These are phyloP conservation scores for Hippocampus comes DNA, from an alignment of 2,113 vertebrate genomes.

Conservation along the genomic window DNA sequence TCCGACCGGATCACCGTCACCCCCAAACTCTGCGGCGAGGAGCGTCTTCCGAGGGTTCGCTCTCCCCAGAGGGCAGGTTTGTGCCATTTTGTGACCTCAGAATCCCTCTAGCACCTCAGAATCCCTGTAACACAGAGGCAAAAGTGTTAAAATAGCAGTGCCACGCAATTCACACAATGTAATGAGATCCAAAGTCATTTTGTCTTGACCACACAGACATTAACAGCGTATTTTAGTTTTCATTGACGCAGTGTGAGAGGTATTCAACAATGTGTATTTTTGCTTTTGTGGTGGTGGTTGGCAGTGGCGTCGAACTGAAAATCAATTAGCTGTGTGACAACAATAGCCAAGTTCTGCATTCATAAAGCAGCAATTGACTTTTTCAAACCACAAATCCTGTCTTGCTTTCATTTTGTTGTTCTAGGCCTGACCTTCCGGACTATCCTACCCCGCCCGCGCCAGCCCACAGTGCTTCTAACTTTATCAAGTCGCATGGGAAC, in stretches of 20 bases:
- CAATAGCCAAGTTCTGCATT: background rate
- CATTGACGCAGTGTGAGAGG: no score
- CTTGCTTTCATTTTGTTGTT: conserved; percentile 47
- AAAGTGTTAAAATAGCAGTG: background rate
- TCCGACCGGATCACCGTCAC: conserved; percentile 86
- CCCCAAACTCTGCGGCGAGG: conserved; percentile 82
- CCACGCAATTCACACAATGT: background rate
- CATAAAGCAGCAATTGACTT: background rate
- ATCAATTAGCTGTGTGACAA: background rate
- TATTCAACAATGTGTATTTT: no score
- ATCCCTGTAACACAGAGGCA: background rate
- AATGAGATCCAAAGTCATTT: background rate
- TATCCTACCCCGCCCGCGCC: conserved; percentile 80
- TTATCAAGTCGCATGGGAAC: conserved; percentile 44
- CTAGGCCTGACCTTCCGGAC: conserved; percentile 80
- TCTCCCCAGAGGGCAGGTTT: conserved; percentile 91
- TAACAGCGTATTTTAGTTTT: no score
- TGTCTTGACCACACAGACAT: no score
- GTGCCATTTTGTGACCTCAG: conserved; percentile 38
- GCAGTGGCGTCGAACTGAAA: background rate
- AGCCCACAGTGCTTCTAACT: conserved; percentile 62
- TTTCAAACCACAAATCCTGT: conserved; percentile 6
- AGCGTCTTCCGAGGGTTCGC: conserved; percentile 86
- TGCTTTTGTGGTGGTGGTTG: background rate
- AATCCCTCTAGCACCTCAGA: background rate